Evolutionary conservation across 1,140 invertebrate genomes (phyloP), one percentile per base, ranked within the genome.

Genomic region (Drosophila orena): DNA sequence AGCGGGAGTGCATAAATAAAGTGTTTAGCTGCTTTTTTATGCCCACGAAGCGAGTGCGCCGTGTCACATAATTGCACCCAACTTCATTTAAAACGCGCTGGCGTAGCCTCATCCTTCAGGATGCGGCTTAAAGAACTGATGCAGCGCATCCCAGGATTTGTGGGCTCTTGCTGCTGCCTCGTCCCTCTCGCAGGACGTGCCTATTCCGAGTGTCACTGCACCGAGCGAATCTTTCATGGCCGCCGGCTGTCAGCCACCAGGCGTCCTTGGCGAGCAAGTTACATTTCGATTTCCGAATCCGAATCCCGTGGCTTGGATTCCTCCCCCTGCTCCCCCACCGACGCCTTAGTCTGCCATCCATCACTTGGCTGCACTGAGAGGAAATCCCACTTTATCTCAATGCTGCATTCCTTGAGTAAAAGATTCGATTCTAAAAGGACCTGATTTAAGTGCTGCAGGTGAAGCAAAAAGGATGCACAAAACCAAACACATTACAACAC

Each of bases 221-320:
- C 35, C 46, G 42, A 34, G 40, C 60, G 61, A 62, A 44, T 47
- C 47, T 52, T 56, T 40, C 76, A 60, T 79, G 65, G 65, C 80
- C 80, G 71, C 76, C 47, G 55, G 81, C 72, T 84, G 81, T 85
- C 81, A 84, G 73, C 58, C 57, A 77, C 60, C 56, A 69, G 42
- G 61, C 66, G 79, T 43, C 64, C 42, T 55, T 69, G 66, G 66
- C 65, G 71, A 85, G 64, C 77, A 85, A 85, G 81, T 84, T 85
- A 84, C 80, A 84, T 84, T 84, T 84, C 80, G 80, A 84, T 84
- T 84, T 84, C 71, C 77, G 80, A 80, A 40, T 84, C 71, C 77
- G 80, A 80, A 40, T 47, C 61, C 72, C 69, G 40, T 35, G 24
- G 46, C 35, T 42, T 56, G 58, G 34, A n/a, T 37, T n/a, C 12